Evolutionary conservation across 1,140 invertebrate genomes (phyloP).

Genomic region (Formica exsecta): DNA sequence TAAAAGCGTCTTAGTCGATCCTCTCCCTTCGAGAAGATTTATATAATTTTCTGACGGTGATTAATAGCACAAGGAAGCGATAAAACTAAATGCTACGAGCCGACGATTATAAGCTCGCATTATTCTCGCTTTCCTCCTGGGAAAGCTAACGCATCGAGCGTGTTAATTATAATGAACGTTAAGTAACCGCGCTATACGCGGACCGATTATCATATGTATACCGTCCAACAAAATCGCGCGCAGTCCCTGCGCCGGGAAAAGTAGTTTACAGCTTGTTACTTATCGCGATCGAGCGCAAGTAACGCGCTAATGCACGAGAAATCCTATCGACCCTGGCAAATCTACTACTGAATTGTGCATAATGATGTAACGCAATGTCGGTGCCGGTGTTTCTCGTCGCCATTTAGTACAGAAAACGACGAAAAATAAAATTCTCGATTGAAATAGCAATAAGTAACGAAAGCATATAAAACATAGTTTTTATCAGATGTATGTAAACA

Average conservation of each 20-base stretch:
- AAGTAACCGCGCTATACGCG: constrained; percentile 80
- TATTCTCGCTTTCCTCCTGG: constrained; percentile 86
- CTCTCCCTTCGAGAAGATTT: constrained; percentile 39
- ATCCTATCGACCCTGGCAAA: constrained; percentile 73
- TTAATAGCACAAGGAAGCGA: constrained; percentile 73
- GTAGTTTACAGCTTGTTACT: constrained; percentile 75
- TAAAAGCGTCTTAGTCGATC: constrained; percentile 33
- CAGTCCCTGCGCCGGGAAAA: constrained; percentile 72
- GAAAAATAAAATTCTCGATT: too few relatives aligned
- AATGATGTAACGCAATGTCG: constrained; percentile 65
- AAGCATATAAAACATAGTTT: neutral
- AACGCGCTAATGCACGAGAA: constrained; percentile 71
- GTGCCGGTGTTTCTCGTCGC: constrained; percentile 58
- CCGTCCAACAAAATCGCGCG: constrained; percentile 72
- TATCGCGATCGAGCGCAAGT: constrained; percentile 72
- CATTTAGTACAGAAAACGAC: too few relatives aligned
- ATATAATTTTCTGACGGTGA: constrained; percentile 52
- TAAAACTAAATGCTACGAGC: constrained; percentile 78
- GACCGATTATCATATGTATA: constrained; percentile 71
- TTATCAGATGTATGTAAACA: too few relatives aligned
- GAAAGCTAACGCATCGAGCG: constrained; percentile 85
- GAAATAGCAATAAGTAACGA: neutral
- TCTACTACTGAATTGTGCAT: constrained; percentile 67
- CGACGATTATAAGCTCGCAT: constrained; percentile 82
- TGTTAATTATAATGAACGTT: constrained; percentile 86